Base-by-base conservation (phyloP, 2,113 vertebrate genomes). In the Phaetusa simplex region DNA sequence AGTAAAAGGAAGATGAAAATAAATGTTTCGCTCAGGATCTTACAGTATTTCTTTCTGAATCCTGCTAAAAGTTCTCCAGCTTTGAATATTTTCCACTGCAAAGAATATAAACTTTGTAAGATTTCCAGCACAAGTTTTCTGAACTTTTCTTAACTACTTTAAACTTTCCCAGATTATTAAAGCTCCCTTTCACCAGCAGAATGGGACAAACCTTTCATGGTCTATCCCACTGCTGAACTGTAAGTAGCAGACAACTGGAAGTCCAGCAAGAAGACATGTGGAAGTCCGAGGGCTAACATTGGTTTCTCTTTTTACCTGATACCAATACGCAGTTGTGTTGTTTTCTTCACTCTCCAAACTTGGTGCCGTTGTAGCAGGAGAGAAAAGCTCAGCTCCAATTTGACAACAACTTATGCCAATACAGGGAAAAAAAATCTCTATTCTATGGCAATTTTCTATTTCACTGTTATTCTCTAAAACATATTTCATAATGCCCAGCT, bases 401-500 rank as follows among this genome's bases (percentile, higher is more conserved):
- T 0, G 0, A 50, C 12, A 70, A 53, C 13, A 78, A 52, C 5
- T 71, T 89, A 17, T 9, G 13, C 11, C 61, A 66, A 11, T n/a
- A 69, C 8, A 93, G 34, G 23, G 78, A 81, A 81, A 61, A 16
- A 12, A 82, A 1, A 58, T 29, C 8, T 59, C 27, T 82, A 58
- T 91, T 58, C 40, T 58, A 21, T 10, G 18, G 45, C 5, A 86
- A 76, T 86, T 80, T 91, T 80, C 56, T 81, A 22, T 67, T 59
- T 83, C 71, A 86, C 67, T 90, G 12, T 55, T 85, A 36, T 76
- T 86, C 52, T 91, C 21, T 40, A 69, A 94, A 93, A 56, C 3
- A 65, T 30, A 82, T 91, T 91, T 90, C 62, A 34, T 76, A 95
- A 89, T 47, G 47, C 29, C 55, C 71, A 89, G 81, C 70, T 76